These are phyloP conservation scores for Elysia crispata DNA, from an alignment of 2,888 invertebrate genomes.

Conservation along the genomic window DNA sequence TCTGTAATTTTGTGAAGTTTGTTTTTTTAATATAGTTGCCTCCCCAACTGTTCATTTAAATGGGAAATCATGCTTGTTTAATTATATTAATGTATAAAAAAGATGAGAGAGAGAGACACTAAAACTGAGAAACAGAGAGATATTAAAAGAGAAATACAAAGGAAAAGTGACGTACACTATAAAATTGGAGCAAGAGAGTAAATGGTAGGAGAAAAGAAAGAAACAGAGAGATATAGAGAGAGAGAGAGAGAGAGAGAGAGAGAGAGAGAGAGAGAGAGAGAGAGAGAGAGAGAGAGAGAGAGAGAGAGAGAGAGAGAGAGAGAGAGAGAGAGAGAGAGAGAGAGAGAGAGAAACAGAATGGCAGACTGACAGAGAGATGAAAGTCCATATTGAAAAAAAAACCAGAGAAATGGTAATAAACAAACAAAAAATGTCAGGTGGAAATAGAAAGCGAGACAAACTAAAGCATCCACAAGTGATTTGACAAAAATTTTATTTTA, in stretches of 20 bases:
- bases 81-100: no score
- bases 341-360: conserved; percentile 35
- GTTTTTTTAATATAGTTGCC: no score
- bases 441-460: no score
- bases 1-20: no score
- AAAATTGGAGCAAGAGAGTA: no score
- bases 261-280: conserved; percentile 21
- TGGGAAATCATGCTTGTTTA: no score
- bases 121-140: no score
- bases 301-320: conserved; percentile 25
- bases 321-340: conserved; percentile 32
- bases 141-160: no score
- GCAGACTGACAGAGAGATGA: not conserved
- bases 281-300: conserved; percentile 41
- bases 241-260: conserved; percentile 22
- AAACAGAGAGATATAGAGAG: not conserved
- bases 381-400: not conserved
- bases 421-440: not conserved
- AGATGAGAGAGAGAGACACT: no score
- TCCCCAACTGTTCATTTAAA: no score
- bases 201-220: not conserved
- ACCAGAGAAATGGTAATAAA: not conserved
- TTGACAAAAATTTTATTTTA: not conserved
- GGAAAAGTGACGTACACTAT: no score
- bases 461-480: conserved; percentile 1